phyloP scores from a whole-genome alignment of 2,888 invertebrate genomes.

The Cerastoderma edule region DNA sequence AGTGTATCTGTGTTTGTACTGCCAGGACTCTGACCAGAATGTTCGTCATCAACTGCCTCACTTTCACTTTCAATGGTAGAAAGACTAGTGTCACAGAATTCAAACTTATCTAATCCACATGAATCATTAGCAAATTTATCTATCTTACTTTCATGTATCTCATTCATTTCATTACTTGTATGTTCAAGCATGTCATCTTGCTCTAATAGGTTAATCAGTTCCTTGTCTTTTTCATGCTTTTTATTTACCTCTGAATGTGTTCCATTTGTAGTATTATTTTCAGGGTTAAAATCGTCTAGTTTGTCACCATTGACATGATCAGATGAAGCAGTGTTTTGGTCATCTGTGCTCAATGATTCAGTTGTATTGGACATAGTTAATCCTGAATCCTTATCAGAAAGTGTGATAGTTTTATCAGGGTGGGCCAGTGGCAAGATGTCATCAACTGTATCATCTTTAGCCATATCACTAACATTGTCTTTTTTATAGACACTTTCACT shows the following conservation, averaged over 20 bases:
- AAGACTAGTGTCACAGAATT: neutral
- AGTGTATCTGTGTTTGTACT: constrained; percentile 3
- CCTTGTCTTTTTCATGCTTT: too few relatives aligned
- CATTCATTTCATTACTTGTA: neutral
- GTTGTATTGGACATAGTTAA: constrained; percentile 1
- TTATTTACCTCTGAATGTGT: too few relatives aligned
- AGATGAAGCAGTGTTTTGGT: neutral
- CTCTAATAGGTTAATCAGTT: too few relatives aligned
- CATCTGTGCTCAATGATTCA: constrained; percentile 1
- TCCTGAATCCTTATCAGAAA: constrained; percentile 15
- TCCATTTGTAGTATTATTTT: too few relatives aligned
- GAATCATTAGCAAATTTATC: neutral
- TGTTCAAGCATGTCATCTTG: too few relatives aligned
- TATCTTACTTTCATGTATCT: neutral
- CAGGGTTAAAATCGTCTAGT: too few relatives aligned
- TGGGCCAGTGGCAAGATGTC: neutral
- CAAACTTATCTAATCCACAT: neutral
- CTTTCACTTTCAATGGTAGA: constrained; percentile 13
- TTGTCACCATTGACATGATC: neutral
- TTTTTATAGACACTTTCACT: neutral
- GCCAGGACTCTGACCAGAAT: neutral
- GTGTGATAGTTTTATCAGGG: neutral
- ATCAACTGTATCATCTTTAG: neutral
- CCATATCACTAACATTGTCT: neutral
- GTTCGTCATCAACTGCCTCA: neutral